Base-by-base conservation (phyloP, 2,888 invertebrate genomes). In the Punctoribates punctum region DNA sequence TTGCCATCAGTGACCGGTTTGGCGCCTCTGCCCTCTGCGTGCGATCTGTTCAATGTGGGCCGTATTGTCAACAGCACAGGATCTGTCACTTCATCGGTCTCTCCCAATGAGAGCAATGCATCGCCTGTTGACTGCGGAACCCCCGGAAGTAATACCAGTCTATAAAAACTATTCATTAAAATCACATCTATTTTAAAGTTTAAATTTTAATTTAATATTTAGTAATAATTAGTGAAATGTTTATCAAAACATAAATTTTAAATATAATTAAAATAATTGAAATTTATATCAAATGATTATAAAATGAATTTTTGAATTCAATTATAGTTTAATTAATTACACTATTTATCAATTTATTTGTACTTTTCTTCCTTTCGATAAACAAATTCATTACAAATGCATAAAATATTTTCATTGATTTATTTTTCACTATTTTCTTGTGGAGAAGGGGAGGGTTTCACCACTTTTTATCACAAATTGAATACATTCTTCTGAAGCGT, bases 1-100 rank as follows among this genome's bases (percentile, higher is more conserved):
- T 85, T 96, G 75, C 96, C 96, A 0, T 93, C 94, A 82, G 93
- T 96, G 1, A 94, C 94, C 0, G 94, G 94, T 25, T 85, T 96
- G 54, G 93, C 94, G 46, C 96, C 97, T 0, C 85, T 97, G 79
- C 96, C 96, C 51, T 95, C 96, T 4, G 96, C 96, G 51, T 96
- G 96, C 1, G 96, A 97, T 85, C 88, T 97, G 57, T 97, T 97
- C 85, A 93, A 89, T 85, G 73, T 65, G 29, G 65, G 27, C n/a
- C 65, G 65, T 34, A n/a, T 34, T 34, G 27, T 25, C 25, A 60
- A 23, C 60, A 65, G 34, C 20, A 27, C 65, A 8, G 65, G 65
- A 13, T 65, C 65, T 65, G 65, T 65, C 8, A 65, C n/a, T 27
- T 65, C 65, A 34, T 76, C 76, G 4, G 76, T 57, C 13, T 76